These are phyloP conservation scores for Argyra leucocephala DNA, from an alignment of 2,888 invertebrate genomes.

Conservation along the genomic window DNA sequence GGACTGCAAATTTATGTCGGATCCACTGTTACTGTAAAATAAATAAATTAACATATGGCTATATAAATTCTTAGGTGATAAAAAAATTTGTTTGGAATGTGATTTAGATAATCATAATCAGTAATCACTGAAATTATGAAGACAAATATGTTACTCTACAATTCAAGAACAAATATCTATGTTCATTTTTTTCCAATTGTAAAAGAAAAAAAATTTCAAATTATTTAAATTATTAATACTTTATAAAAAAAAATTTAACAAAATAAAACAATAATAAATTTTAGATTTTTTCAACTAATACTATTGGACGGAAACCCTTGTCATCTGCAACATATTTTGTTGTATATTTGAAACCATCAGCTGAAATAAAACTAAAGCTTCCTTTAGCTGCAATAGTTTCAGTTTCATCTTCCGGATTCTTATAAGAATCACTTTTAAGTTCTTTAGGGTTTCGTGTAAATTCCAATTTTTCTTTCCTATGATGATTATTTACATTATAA, in stretches of 20 bases:
- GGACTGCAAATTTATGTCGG: too few species aligned
- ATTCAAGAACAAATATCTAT: too few species aligned
- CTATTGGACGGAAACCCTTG: neutral
- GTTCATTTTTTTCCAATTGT: too few species aligned
- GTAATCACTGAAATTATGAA: too few species aligned
- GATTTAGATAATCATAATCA: too few species aligned
- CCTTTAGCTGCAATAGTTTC: neutral
- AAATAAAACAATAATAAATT: neutral
- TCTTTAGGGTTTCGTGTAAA: neutral
- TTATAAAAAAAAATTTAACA: neutral
- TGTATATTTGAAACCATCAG: conserved; percentile 48
- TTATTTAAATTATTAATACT: too few species aligned
- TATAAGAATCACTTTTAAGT: neutral
- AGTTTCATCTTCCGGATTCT: neutral
- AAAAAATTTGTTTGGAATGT: too few species aligned
- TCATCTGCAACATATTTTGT: neutral
- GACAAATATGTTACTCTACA: too few species aligned
- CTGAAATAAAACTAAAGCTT: conserved; percentile 45
- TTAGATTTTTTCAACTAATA: neutral
- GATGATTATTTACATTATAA: neutral
- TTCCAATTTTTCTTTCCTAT: neutral
- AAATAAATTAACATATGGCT: too few species aligned
- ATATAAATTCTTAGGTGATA: too few species aligned
- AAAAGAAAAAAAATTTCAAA: too few species aligned
- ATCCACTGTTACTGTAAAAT: too few species aligned